These are phyloP conservation scores for Siniperca scherzeri DNA, from an alignment of 2,797 vertebrate species.

Conservation along the genomic window DNA sequence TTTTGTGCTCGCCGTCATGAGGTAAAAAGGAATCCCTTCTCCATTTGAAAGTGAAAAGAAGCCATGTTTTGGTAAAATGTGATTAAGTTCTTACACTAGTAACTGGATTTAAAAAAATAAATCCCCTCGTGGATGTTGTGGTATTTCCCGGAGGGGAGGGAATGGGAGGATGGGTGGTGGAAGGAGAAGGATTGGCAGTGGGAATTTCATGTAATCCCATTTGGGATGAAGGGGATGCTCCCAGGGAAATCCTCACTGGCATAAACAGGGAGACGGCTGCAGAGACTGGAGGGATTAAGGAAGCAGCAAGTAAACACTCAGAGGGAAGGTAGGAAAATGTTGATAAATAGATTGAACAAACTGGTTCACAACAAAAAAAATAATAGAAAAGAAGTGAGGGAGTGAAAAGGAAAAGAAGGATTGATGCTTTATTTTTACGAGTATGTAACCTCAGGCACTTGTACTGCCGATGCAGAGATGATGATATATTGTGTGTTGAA, in stretches of 20 bases:
- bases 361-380: neutral
- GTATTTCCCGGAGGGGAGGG: slow-evolving; percentile 40
- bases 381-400: neutral
- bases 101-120: slow-evolving; percentile 45
- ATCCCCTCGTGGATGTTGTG: slow-evolving; percentile 39
- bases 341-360: slow-evolving; percentile 33
- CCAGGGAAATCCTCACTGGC: slow-evolving; percentile 60
- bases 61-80: slow-evolving; percentile 57
- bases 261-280: slow-evolving; percentile 41
- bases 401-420: neutral
- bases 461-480: neutral
- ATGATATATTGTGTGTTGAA: neutral
- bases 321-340: slow-evolving; percentile 1
- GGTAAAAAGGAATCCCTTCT: slow-evolving; percentile 33
- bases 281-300: slow-evolving; percentile 41
- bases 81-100: slow-evolving; percentile 62
- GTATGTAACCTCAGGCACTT: slow-evolving; percentile 16
- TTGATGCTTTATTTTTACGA: slow-evolving; percentile 31
- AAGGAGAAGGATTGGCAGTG: slow-evolving; percentile 41
- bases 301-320: slow-evolving; percentile 38
- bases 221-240: slow-evolving; percentile 67
- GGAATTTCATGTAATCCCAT: slow-evolving; percentile 81
- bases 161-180: slow-evolving; percentile 23
- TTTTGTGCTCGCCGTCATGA: slow-evolving; percentile 43
- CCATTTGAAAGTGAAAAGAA: slow-evolving; percentile 41